These are phyloP conservation scores for Orbicella faveolata DNA, from an alignment of 64 coral and sea anemone genomes.

Conservation along the genomic window DNA sequence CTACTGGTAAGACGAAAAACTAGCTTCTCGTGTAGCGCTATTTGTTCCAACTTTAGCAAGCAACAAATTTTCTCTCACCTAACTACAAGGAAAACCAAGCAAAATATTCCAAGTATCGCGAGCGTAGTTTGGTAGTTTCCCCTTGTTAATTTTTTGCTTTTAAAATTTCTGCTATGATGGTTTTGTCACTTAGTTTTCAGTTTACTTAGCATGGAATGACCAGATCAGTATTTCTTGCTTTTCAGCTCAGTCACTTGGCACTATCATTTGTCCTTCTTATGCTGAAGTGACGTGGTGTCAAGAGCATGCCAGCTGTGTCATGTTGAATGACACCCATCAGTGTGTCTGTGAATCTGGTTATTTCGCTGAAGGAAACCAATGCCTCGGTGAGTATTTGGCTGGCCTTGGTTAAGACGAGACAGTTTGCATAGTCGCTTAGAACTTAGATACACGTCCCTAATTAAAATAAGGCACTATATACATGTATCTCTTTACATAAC, in stretches of 20 bases:
- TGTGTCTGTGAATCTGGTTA: slow-evolving; percentile 9
- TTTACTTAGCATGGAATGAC: too few species aligned
- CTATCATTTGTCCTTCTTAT: not conserved
- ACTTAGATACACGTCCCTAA: too few species aligned
- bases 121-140: too few species aligned
- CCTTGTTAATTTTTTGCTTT: too few species aligned
- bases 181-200: too few species aligned
- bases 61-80: too few species aligned
- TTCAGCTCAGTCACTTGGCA: not conserved
- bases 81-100: too few species aligned
- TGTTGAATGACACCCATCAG: not conserved
- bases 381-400: not conserved
- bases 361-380: not conserved
- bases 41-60: too few species aligned
- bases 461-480: too few species aligned
- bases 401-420: not conserved
- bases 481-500: too few species aligned
- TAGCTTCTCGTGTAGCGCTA: not conserved
- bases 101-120: too few species aligned
- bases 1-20: not conserved
- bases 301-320: slow-evolving; percentile 11
- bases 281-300: slow-evolving; percentile 8
- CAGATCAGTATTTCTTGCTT: not conserved
- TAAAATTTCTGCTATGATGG: too few species aligned
- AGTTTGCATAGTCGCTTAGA: not conserved